Base-by-base conservation (phyloP, 30 jellyfish, hydroid and myxozoan species). In the Sanderia malayensis region DNA sequence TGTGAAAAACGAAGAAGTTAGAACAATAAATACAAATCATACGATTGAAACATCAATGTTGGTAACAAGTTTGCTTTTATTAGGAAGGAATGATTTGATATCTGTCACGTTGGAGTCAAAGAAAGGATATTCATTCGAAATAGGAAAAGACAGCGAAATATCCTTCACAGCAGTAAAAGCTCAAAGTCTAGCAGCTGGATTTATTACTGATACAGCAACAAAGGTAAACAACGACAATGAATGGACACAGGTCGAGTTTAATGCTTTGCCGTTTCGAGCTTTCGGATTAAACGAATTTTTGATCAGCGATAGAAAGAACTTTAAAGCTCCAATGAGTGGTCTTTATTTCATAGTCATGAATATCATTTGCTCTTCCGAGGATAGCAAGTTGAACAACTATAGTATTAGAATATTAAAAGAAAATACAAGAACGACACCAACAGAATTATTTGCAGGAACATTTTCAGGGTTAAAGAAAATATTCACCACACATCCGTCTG, bases 161-260 rank as follows among this genome's bases (percentile, higher is more conserved):
- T 64, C 82, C 49, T 78, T 78, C 41, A 65, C 62, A 25, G 89
- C 76, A 0, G 82, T 55, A 15, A 24, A 82, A 61, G 61, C 89
- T 44, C 89, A 65, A 34, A 71, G 70, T 59, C 27, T 78, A 19
- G 89, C 82, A 6, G 89, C 89, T 0, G 52, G 89, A 17, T 53
- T 64, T 41, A 20, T 37, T 8, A 13, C 47, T 10, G 46, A 25
- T 11, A 28, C 76, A 25, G 61, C 15, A 24, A 37, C 67, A 13
- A 46, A n/a, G 1, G 30, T 13, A 1, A 19, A 31, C 15, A 55
- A 57, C 9, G n/a, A n/a, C n/a, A 0, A 24, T 23, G 15, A 21
- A 22, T 49, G 22, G 19, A 52, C 66, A 2, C 32, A 28, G 0
- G 71, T 78, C 11, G 69, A n/a, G 24, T 52, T 78, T 22, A 78